A percentile compares a stretch with the other conserved stretches of the same genome.
These are phyloP conservation scores for Mus spicilegus DNA, from an alignment of 2,113 vertebrate species.

Conservation along the genomic window DNA sequence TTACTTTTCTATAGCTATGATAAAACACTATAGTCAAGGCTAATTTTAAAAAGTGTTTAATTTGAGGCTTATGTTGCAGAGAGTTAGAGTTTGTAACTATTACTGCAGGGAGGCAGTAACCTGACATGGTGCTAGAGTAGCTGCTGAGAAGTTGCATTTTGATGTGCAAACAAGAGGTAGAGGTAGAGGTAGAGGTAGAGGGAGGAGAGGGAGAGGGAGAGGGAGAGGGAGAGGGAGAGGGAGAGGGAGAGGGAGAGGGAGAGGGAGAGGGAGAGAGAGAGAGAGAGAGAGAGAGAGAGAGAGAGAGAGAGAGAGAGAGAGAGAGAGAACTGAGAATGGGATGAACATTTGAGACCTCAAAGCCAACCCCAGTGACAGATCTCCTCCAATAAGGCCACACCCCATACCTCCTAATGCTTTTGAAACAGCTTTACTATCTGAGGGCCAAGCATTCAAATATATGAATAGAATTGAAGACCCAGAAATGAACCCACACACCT, in stretches of 20 bases:
- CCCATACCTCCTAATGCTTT: background rate
- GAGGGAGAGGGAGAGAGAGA: background rate
- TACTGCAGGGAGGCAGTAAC: background rate
- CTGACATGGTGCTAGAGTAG: background rate
- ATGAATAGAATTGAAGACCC: no score
- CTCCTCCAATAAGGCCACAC: background rate
- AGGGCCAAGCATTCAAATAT: background rate
- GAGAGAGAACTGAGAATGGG: background rate
- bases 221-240: no score
- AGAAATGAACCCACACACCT: no score
- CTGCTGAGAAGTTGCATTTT: background rate
- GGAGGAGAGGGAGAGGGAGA: background rate
- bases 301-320: background rate
- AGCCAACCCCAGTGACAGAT: background rate
- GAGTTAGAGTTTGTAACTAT: background rate
- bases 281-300: no score
- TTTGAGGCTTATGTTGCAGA: background rate
- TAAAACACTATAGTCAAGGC: background rate
- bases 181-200: accelerated
- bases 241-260: background rate
- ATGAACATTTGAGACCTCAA: background rate
- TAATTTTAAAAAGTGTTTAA: background rate
- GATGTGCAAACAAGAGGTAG: background rate
- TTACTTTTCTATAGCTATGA: background rate
- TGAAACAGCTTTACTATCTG: background rate